Percentiles rank a stretch among this genome's conserved stretches.
These are phyloP conservation scores for Probaryconus sp. DNA, from an alignment of 1,140 invertebrate genomes.

Conservation along the genomic window DNA sequence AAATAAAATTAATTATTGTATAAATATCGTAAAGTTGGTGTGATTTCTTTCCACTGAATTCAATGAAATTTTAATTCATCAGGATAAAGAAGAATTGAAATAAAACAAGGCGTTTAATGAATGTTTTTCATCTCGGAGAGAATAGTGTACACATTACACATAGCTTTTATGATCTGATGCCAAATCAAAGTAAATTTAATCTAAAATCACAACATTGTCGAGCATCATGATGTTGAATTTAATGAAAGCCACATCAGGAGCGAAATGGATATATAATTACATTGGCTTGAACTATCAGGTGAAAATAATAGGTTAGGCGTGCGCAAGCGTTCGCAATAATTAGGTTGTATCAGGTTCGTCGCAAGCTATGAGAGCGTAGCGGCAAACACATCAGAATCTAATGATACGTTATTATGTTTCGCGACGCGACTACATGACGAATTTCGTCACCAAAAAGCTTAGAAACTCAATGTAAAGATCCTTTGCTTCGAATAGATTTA, in stretches of 20 bases:
- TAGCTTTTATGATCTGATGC: slow-evolving; percentile 9
- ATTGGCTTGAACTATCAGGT: slow-evolving; percentile 71
- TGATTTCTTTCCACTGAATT: no score
- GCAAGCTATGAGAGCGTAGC: slow-evolving; percentile 50
- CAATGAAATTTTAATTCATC: no score
- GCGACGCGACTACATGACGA: slow-evolving; percentile 51
- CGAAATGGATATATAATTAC: slow-evolving; percentile 76
- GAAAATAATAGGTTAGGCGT: slow-evolving; percentile 74
- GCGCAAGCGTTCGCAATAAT: slow-evolving; percentile 68
- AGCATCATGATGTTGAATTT: slow-evolving; percentile 61
- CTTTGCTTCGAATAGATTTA: slow-evolving; percentile 36
- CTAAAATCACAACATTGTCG: slow-evolving; percentile 43
- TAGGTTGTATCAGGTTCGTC: slow-evolving; percentile 72
- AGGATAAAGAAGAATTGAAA: no score
- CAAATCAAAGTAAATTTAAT: slow-evolving; percentile 34
- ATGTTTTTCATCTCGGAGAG: no score
- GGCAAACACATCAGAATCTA: slow-evolving; percentile 72
- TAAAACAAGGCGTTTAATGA: not conserved
- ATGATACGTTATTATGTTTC: slow-evolving; percentile 73
- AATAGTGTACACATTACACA: no score
- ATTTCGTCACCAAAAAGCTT: slow-evolving; percentile 49
- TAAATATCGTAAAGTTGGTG: no score
- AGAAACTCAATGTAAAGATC: slow-evolving; percentile 40
- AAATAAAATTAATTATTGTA: no score
- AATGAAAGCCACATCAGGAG: slow-evolving; percentile 74